Base-by-base conservation (phyloP, 2,113 vertebrate genomes). In the Tichodroma muraria region DNA sequence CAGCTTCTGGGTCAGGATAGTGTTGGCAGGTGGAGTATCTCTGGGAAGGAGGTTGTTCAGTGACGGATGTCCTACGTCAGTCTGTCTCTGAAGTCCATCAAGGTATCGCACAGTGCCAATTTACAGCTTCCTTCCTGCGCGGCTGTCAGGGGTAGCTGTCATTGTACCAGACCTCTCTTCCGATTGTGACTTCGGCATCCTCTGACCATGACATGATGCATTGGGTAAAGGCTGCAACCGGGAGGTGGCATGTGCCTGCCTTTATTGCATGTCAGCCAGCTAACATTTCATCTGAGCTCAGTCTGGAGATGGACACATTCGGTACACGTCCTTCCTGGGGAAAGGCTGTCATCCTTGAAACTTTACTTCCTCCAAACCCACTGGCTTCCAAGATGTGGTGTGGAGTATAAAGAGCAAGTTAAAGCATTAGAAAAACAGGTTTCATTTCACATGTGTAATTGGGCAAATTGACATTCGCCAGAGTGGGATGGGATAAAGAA, bases 121-220 rank as follows among this genome's bases (percentile, higher is more conserved):
- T 80, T 84, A 68, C 53, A 53, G 61, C 53, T 93, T 93, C 85
- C 92, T 94, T 94, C 90, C 92, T 79, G 75, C 31, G 10, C 3
- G 50, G n/a, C 53, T 89, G 35, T 18, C 30, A 87, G 38, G 16
- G 14, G 21, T 45, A 52, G 56, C 49, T 84, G 70, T 53, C 52
- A 82, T 68, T 23, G 3, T 45, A 44, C 28, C 8, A 5, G 57
- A 59, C 6, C 21, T 9, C 17, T 68, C 44, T 85, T 79, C 57
- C 2, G 1, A 13, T 0, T 1, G 50, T 60, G 63, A 72, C n/a
- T 30, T 18, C 0, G 1, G 23, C 61, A 68, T 68, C 47, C 64
- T 69, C 44, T 6, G 8, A n/a, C 27, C 24, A 5, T 19, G 38
- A 9, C 10, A 7, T 0, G 2, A 82, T 72, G 56, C 1, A 3